Base-by-base conservation (phyloP, 37 sponge, comb jelly and placozoan species). In the Ianthella basta region DNA sequence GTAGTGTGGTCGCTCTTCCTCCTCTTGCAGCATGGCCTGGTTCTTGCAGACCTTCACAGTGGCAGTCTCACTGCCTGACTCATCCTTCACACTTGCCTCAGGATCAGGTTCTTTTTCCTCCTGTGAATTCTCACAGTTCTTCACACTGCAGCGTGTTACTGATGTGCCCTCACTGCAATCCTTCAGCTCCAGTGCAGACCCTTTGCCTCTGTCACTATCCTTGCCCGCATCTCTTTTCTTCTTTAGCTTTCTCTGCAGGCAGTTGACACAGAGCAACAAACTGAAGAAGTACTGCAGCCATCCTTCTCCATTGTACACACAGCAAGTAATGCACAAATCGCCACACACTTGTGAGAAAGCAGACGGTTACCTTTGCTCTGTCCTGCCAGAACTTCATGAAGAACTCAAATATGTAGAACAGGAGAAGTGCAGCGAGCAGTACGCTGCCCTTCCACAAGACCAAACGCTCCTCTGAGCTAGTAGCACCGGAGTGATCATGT, bases 321-420 rank as follows among this genome's bases (percentile, higher is more conserved):
- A 56, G 16, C 15, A 15, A 56, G 16, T 19, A 15, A 56, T 18
- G 18, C 59, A 56, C 59, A 56, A 15, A 56, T 18, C 15, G 16
- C 15, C 59, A 56, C 59, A 61, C 63, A 61, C 63, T 27, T 12
- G 2, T 25, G 10, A 5, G 27, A 4, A 61, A 23, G 27, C 4
- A 61, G 25, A 61, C 12, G 2, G 25, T 61, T 25, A 61, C 53
- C 34, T 61, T 82, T 63, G 12, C 12, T 34, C 33, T 23, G 25
- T 19, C 56, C 59, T 54, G 67, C 72, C 66, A 82, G 18, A 56
- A 41, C 35, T 86, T 87, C 25, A 94, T 75, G 59, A 87, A 25
- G 54, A 87, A 56, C 82, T 94, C 95, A 35, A 94, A 80, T 10
- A 94, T 29, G 72, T 69, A 94, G 88, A 94, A 94, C 27, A 82